A percentile compares a stretch with the other conserved stretches of the same genome.
phyloP scores from a whole-genome alignment of 2,797 vertebrate species.

The Podargus strigoides region DNA sequence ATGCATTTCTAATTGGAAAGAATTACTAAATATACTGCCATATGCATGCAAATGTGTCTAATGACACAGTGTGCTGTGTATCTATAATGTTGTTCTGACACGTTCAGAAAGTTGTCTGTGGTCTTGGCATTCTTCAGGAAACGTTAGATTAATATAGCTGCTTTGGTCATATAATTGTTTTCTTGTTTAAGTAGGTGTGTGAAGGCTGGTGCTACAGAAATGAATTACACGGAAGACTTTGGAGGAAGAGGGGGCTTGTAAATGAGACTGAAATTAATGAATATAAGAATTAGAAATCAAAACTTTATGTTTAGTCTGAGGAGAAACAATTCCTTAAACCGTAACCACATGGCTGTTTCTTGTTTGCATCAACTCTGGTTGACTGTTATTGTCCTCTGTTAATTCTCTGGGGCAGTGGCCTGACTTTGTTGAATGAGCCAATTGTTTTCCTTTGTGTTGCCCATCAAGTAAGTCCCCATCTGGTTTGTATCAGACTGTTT shows the following conservation, averaged over 20 bases:
- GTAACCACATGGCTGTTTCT: slow-evolving; percentile 74
- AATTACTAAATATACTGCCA: background rate
- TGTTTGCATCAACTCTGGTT: slow-evolving; percentile 75
- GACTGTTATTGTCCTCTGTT: slow-evolving; percentile 78
- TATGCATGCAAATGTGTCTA: background rate
- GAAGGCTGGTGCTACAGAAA: slow-evolving; percentile 47
- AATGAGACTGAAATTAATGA: slow-evolving; percentile 72
- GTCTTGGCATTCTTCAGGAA: slow-evolving; percentile 59
- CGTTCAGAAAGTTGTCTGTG: slow-evolving; percentile 43
- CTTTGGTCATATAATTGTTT: background rate
- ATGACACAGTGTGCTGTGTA: background rate
- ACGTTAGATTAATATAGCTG: slow-evolving; percentile 44
- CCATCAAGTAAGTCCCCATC: slow-evolving; percentile 83
- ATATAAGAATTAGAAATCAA: slow-evolving; percentile 76
- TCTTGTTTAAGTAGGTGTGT: slow-evolving; percentile 47
- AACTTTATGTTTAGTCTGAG: slow-evolving; percentile 79
- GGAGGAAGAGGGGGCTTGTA: slow-evolving; percentile 47
- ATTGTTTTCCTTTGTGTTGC: slow-evolving; percentile 85
- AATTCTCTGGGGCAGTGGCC: slow-evolving; percentile 73
- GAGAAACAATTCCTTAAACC: slow-evolving; percentile 72
- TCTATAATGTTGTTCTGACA: slow-evolving; percentile 35
- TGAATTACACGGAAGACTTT: slow-evolving; percentile 56
- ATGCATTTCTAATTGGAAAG: background rate
- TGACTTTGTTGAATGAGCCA: slow-evolving; percentile 81
- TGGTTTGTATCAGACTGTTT: slow-evolving; percentile 89